Evolutionary conservation across 2,797 vertebrate species (phyloP), one percentile per base, ranked within the genome.

Genomic region (Sorex maritimensis): DNA sequence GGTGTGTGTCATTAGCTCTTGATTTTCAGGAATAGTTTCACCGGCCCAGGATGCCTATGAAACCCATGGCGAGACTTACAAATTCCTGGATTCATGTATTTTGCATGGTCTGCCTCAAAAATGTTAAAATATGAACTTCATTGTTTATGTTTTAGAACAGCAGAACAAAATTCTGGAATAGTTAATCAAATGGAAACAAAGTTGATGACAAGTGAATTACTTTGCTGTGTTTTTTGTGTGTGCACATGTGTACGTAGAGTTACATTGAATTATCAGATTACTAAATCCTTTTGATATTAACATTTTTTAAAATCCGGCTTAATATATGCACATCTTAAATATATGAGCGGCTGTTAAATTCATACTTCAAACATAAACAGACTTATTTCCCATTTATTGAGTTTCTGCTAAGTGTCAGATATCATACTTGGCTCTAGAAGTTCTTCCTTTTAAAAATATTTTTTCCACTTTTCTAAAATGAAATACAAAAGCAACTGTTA

Each of bases 21-120:
- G 68, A 87, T 90, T 61, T 94, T 88, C 52, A 88, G 82, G 93
- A 79, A 80, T 75, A 61, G n/a, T 23, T 73, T 21, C 17, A 30
- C 80, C 24, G 67, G 78, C 38, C 69, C 74, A 86, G 49, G 75
- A 46, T 28, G 61, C 55, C 81, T n/a, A 74, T 38, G 30, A 92
- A 75, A 80, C 28, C 28, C 83, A 90, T 38, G 21, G 68, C 81
- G 88, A 90, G 15, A 67, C 49, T 63, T 58, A 4, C 6, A 67
- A 85, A 75, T 67, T 65, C 34, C 19, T 55, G 21, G 90, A 82
- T 95, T 23, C 23, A 41, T 69, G 46, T 72, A 65, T 82, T 84
- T 91, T 92, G 2, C 7, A 77, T 68, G 28, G 4, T 85, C 26
- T 77, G 63, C 80, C 87, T 92, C 11, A 34, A 79, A 94, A 65